These are phyloP conservation scores for Clinocottus analis DNA, from an alignment of 2,113 vertebrate genomes.

Conservation along the genomic window DNA sequence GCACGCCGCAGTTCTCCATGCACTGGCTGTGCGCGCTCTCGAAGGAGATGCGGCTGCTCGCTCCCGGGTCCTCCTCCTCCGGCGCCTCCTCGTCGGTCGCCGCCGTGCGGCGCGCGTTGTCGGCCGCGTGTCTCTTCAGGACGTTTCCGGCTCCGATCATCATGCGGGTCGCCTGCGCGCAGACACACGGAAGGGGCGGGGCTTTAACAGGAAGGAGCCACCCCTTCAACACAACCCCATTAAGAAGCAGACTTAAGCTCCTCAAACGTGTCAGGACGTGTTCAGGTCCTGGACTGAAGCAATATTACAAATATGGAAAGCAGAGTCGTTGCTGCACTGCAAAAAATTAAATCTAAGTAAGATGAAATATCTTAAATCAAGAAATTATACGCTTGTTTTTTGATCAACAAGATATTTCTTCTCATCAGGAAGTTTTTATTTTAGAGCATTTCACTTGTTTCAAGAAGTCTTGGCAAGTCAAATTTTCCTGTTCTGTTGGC, in stretches of 20 bases:
- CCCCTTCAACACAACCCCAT: neutral
- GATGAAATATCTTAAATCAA: no score
- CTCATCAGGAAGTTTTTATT: no score
- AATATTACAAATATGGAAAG: no score
- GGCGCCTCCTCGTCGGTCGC: conserved; percentile 70
- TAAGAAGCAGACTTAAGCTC: neutral
- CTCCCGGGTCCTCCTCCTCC: conserved; percentile 75
- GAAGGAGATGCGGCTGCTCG: conserved; percentile 91
- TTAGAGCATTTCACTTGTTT: no score
- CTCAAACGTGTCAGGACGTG: neutral
- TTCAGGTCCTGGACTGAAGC: neutral
- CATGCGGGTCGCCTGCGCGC: conserved; percentile 89
- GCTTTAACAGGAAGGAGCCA: neutral
- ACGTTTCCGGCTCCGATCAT: conserved; percentile 97
- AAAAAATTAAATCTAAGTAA: no score
- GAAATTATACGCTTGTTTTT: no score
- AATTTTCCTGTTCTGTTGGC: no score
- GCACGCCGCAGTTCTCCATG: conserved; percentile 95
- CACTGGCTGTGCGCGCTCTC: conserved; percentile 92
- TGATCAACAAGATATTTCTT: no score
- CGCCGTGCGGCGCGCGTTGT: conserved; percentile 82
- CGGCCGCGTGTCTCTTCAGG: conserved; percentile 90
- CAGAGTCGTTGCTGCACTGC: no score
- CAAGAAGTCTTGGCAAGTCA: no score
- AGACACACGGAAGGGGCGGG: neutral